Conservation (phyloP, 2,113 vertebrate species). For the Malaclemys terrapin region DNA sequence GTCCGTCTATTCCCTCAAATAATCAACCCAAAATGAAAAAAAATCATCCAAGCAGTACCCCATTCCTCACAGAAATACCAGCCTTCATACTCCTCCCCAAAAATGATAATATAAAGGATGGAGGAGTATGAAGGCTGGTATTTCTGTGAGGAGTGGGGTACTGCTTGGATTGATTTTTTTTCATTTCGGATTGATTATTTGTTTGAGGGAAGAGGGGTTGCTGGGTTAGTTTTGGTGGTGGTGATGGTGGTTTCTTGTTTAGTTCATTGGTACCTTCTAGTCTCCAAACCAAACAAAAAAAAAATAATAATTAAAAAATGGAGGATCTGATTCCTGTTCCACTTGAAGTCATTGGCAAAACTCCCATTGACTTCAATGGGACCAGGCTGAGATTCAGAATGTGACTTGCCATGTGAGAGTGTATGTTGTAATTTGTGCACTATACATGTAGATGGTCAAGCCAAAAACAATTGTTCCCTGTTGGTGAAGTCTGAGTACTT, state of each 20-base stretch:
- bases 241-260: not conserved
- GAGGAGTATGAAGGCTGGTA: not conserved
- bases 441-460: not conserved
- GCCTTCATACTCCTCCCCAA: too few relatives aligned
- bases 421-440: not conserved
- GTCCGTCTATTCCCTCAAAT: not conserved
- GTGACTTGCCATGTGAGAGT: not conserved
- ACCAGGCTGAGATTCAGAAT: not conserved
- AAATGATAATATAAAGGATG: too few relatives aligned
- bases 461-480: not conserved
- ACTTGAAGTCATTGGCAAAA: not conserved
- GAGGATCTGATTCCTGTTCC: not conserved
- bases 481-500: not conserved
- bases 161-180: slow-evolving; percentile 30
- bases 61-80: too few relatives aligned
- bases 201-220: not conserved
- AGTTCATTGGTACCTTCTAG: too few relatives aligned
- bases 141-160: not conserved
- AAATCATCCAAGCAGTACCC: too few relatives aligned
- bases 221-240: not conserved
- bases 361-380: not conserved
- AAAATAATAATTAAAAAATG: not conserved
- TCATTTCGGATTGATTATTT: not conserved
- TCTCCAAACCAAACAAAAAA: not conserved
- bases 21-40: too few relatives aligned